These are phyloP conservation scores for Benthosema pterotum DNA, from an alignment of 2,797 vertebrate genomes.

Conservation along the genomic window DNA sequence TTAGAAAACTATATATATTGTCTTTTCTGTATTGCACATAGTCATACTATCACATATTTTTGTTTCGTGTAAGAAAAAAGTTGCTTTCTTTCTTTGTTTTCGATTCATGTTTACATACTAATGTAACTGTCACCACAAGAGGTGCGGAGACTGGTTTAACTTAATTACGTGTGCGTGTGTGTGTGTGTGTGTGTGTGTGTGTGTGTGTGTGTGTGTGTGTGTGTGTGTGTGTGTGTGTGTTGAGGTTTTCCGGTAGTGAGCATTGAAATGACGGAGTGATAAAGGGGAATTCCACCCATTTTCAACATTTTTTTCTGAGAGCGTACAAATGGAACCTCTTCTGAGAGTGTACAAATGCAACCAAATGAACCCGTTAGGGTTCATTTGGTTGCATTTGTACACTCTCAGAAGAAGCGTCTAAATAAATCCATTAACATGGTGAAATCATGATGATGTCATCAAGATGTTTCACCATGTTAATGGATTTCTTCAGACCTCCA, in stretches of 20 bases:
- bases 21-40: slow-evolving; percentile 94
- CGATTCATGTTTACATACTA: slow-evolving; percentile 27
- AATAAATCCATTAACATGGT: too few species aligned
- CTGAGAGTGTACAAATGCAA: too few species aligned
- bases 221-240: slow-evolving; percentile 15
- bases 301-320: too few species aligned
- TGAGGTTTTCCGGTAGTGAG: slow-evolving; percentile 6
- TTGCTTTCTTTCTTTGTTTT: slow-evolving; percentile 33
- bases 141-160: slow-evolving; percentile 34
- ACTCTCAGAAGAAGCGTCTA: too few species aligned
- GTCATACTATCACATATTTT: slow-evolving; percentile 84
- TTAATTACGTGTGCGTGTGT: slow-evolving; percentile 27
- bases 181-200: slow-evolving; percentile 6
- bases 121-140: slow-evolving; percentile 28
- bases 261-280: slow-evolving; percentile 25
- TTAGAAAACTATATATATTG: slow-evolving; percentile 80
- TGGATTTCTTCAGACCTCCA: too few species aligned
- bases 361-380: too few species aligned
- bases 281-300: too few species aligned
- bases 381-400: too few species aligned
- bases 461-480: too few species aligned
- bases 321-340: too few species aligned
- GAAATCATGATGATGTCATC: too few species aligned
- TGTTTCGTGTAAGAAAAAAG: slow-evolving; percentile 79
- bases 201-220: slow-evolving; percentile 2